These are phyloP conservation scores for Coendou prehensilis DNA, from an alignment of 2,797 vertebrate species.

Conservation along the genomic window DNA sequence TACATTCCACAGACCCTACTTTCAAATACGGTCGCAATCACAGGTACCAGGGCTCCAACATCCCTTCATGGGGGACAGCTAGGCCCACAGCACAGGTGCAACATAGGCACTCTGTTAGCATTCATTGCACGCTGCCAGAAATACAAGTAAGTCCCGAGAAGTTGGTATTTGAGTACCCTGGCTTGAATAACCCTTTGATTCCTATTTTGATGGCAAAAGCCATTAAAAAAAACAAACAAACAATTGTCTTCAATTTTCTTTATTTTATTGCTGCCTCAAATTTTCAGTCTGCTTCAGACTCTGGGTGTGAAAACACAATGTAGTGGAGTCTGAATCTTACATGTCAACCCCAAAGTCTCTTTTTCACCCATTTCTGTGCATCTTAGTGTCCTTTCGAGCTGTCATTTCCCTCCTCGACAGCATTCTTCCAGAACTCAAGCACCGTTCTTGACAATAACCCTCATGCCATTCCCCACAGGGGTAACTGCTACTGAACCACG, in stretches of 20 bases:
- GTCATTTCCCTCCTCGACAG: neutral
- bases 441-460: neutral
- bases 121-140: neutral
- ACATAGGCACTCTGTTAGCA: neutral
- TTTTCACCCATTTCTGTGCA: neutral
- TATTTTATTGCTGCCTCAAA: neutral
- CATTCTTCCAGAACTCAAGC: neutral
- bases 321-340: neutral
- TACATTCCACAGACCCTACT: neutral
- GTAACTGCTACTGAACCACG: neutral
- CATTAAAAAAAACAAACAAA: neutral
- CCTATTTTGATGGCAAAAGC: neutral
- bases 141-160: fast-evolving
- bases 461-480: too few relatives aligned
- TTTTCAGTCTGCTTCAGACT: neutral
- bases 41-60: neutral
- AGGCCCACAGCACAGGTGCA: neutral
- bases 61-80: neutral
- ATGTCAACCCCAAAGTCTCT: neutral
- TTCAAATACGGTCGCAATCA: neutral
- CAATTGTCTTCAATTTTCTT: neutral
- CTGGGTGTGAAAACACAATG: neutral
- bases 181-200: neutral
- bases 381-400: neutral
- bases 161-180: neutral